A percentile compares a stretch with the other conserved stretches of the same genome.
These are phyloP conservation scores for Vulpes ferrilata DNA, from an alignment of 2,113 vertebrate species.

Conservation along the genomic window DNA sequence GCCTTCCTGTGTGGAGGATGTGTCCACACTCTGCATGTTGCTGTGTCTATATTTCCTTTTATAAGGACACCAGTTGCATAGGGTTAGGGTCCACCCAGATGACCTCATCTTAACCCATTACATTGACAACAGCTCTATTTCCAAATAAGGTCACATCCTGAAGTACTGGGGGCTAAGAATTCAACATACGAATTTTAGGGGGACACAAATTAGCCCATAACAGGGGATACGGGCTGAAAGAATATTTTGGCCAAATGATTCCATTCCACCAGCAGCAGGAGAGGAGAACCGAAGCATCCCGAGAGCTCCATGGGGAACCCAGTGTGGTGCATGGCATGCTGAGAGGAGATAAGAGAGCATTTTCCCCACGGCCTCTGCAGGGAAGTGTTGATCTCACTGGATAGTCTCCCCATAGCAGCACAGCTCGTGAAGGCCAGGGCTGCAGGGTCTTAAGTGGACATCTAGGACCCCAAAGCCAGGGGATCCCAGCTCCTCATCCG, in stretches of 20 bases:
- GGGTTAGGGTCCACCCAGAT: neutral
- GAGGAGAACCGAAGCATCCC: neutral
- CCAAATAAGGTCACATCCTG: neutral
- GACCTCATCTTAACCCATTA: neutral
- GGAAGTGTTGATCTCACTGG: neutral
- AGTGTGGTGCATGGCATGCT: rapidly evolving
- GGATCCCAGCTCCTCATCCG: neutral
- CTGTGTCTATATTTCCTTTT: neutral
- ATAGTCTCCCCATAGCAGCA: neutral
- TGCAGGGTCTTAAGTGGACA: neutral
- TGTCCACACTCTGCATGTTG: neutral
- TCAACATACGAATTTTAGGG: neutral
- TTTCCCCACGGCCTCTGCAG: neutral
- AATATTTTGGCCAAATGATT: neutral
- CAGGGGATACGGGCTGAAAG: neutral
- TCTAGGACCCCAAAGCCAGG: neutral
- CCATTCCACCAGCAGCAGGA: neutral
- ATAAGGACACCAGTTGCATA: neutral
- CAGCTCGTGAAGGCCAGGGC: rapidly evolving
- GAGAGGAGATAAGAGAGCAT: neutral
- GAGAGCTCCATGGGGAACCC: neutral
- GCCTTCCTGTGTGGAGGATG: neutral
- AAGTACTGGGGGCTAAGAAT: neutral
- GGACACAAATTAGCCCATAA: neutral
- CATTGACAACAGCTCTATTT: neutral